Evolutionary conservation across 1,140 invertebrate species (phyloP).

Genomic region (Pogonomyrmex californicus): DNA sequence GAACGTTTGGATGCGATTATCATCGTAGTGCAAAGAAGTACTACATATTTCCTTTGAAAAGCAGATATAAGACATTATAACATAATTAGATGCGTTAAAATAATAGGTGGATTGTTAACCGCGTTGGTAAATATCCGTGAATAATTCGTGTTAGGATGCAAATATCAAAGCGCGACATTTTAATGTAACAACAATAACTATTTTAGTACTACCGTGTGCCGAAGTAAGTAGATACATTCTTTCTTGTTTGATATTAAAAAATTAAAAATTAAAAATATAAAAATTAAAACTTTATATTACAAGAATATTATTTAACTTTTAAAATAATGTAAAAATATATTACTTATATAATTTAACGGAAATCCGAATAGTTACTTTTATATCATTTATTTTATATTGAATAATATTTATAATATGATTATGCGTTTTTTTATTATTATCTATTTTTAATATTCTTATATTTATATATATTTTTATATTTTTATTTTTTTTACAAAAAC

Average conservation of each 20-base stretch:
- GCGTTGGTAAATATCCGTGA: constrained; percentile 39
- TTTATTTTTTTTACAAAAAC: not conserved
- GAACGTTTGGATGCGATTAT: constrained; percentile 80
- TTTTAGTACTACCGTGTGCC: not conserved
- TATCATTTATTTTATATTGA: not conserved
- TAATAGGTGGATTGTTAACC: constrained; percentile 52
- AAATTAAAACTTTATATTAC: not conserved
- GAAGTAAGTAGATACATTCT: not conserved
- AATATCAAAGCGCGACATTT: not conserved
- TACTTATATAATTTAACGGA: not conserved
- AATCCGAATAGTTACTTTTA: not conserved
- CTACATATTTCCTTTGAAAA: constrained; percentile 74
- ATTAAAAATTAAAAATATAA: no score
- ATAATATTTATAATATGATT: not conserved
- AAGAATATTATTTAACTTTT: constrained; percentile 5
- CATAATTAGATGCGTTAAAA: constrained; percentile 69
- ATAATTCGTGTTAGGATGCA: constrained; percentile 8
- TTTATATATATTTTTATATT: not conserved
- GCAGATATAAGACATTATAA: constrained; percentile 71
- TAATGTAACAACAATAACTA: constrained; percentile 12
- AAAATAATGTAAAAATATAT: not conserved
- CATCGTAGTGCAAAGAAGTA: constrained; percentile 76
- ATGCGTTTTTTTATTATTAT: not conserved
- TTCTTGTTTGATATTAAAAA: not conserved
- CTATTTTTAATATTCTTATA: not conserved